Conservation (phyloP, 2,113 vertebrate genomes). For the Crotophaga sulcirostris region DNA sequence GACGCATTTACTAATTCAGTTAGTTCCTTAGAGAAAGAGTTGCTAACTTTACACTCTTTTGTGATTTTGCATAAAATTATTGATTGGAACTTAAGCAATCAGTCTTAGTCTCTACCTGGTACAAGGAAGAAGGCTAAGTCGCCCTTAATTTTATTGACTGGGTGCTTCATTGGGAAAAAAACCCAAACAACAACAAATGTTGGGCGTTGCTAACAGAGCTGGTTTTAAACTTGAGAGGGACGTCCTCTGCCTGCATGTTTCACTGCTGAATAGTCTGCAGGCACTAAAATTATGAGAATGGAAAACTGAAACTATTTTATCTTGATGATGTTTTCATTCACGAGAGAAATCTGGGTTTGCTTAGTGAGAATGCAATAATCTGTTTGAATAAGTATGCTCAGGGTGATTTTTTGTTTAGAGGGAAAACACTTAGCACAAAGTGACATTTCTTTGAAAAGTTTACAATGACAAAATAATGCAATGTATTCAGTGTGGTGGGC, state of each 20-base stretch:
- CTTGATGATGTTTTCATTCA: not conserved
- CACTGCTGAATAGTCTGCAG: not conserved
- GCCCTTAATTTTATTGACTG: not conserved
- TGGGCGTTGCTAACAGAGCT: not conserved
- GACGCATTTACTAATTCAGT: not conserved
- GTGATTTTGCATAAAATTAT: not conserved
- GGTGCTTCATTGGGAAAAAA: not conserved
- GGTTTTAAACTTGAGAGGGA: not conserved
- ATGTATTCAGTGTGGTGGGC: not conserved
- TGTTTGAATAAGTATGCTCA: not conserved
- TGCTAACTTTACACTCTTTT: not conserved
- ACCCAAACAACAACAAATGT: not conserved
- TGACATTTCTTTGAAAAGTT: not conserved
- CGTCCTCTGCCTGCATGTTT: accelerated
- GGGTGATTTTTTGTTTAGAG: not conserved
- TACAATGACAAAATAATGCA: not conserved
- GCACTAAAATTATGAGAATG: not conserved
- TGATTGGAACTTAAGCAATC: not conserved
- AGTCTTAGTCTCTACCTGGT: not conserved
- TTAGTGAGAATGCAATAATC: not conserved
- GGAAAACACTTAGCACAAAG: not conserved
- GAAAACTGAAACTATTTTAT: not conserved
- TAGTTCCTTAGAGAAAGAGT: not conserved
- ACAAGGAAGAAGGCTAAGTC: not conserved
- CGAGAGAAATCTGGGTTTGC: not conserved